Evolutionary conservation across 2,113 vertebrate species (phyloP), one percentile per base, ranked within the genome.

Genomic region (Barbus barbus): DNA sequence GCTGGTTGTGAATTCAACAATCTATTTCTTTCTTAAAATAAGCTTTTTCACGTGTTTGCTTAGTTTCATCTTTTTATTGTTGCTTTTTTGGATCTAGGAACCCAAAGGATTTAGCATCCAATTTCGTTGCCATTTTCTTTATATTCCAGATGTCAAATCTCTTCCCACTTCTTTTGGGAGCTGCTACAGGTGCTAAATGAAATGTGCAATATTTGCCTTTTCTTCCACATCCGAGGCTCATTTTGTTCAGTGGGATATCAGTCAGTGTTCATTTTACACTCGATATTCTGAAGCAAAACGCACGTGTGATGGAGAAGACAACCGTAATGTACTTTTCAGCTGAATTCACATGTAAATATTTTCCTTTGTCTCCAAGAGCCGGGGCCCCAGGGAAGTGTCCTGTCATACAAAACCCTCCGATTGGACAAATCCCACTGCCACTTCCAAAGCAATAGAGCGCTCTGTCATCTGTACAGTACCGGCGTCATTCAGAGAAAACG

Each of bases 371-470:
- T 44, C 85, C 48, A 77, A 69, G 81, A 86, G 63, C 60, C 84
- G 76, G 84, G 79, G 61, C 36, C 75, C 76, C 74, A 56, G 63
- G 82, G 63, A 80, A 83, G 82, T 85, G 88, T 83, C 87, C 84
- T 86, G 80, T 90, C 87, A 56, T 84, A 88, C 83, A 77, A 81
- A 78, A 82, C 81, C 76, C 83, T 79, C 83, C 74, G 74, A 82
- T 87, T 84, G 80, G 73, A 88, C 83, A 51, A 80, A 85, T 83
- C 87, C 86, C 86, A 81, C 88, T 84, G 75, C 61, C 85, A 56
- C 83, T 56, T 60, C 58, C 82, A 84, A 48, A 80, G 93, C 90
- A 91, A 92, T 87, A 53, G 36, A 36, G 81, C 56, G 33, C 22
- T 83, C 63, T 79, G 78, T 80, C 85, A 76, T 80, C 75, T 77